phyloP scores from a whole-genome alignment of 2,888 invertebrate species.

The Buathra laborator region DNA sequence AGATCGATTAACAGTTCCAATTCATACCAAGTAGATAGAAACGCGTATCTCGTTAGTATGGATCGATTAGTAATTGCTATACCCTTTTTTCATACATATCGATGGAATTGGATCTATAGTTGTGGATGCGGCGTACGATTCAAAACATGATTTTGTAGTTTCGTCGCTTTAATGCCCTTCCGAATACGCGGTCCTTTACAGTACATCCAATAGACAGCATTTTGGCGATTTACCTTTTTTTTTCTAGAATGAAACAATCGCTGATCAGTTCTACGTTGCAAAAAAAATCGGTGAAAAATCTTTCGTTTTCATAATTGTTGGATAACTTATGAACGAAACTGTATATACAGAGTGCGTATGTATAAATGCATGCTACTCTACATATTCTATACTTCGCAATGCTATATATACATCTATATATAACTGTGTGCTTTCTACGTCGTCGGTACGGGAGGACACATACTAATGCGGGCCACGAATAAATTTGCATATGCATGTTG shows the following conservation, averaged over 20 bases:
- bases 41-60: neutral
- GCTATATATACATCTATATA: conserved; percentile 40
- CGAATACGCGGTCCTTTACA: no score
- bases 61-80: neutral
- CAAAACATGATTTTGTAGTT: no score
- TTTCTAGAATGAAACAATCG: no score
- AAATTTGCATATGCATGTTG: conserved; percentile 85
- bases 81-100: no score
- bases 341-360: conserved; percentile 49
- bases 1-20: neutral
- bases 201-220: no score
- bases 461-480: conserved; percentile 81
- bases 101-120: no score
- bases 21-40: neutral
- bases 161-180: no score
- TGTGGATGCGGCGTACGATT: no score
- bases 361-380: conserved; percentile 58
- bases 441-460: conserved; percentile 76
- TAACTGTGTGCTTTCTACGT: conserved; percentile 70
- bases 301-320: neutral
- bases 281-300: no score
- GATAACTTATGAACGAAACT: conserved; percentile 32
- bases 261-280: no score
- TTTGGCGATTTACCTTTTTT: no score
- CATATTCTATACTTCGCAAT: conserved; percentile 44